Evolutionary conservation across 1,140 invertebrate genomes (phyloP).

Genomic region (Drosophila cardini): DNA sequence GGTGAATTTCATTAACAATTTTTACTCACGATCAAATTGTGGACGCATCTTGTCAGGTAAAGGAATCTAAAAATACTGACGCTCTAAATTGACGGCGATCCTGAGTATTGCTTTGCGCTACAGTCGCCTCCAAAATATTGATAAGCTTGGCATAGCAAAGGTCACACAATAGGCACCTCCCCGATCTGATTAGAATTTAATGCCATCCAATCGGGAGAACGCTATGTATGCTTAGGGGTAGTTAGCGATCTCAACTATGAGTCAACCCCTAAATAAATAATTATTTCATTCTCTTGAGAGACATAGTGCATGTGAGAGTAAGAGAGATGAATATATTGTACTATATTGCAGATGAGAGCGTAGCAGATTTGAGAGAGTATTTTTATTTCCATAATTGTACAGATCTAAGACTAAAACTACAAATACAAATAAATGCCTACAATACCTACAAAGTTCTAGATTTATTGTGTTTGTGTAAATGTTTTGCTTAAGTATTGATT

Average conservation of each 20-base stretch:
- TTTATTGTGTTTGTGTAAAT: too few species aligned
- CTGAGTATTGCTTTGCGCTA: conserved; percentile 4
- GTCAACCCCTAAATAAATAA: conserved; percentile 47
- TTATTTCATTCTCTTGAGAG: background rate
- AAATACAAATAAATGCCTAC: too few species aligned
- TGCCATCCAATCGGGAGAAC: conserved; percentile 46
- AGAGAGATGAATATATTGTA: conserved; percentile 50
- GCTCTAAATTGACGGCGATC: background rate
- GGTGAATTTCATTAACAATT: background rate
- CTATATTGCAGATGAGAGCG: background rate
- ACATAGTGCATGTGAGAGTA: background rate
- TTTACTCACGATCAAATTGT: conserved; percentile 9
- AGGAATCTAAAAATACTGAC: conserved; percentile 51
- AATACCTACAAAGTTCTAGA: too few species aligned
- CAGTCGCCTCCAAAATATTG: conserved; percentile 62
- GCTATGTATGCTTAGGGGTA: conserved; percentile 36
- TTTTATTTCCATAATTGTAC: background rate
- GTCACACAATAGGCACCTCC: conserved; percentile 59
- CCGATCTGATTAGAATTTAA: conserved; percentile 64
- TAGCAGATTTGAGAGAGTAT: background rate
- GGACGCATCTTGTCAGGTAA: conserved; percentile 7
- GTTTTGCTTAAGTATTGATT: too few species aligned
- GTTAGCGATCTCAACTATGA: conserved; percentile 44
- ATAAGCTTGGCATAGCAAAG: conserved; percentile 18
- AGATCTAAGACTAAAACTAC: too few species aligned